Evolutionary conservation across 2,113 vertebrate genomes (phyloP), one percentile per base, ranked within the genome.

Genomic region (Calonectris borealis): DNA sequence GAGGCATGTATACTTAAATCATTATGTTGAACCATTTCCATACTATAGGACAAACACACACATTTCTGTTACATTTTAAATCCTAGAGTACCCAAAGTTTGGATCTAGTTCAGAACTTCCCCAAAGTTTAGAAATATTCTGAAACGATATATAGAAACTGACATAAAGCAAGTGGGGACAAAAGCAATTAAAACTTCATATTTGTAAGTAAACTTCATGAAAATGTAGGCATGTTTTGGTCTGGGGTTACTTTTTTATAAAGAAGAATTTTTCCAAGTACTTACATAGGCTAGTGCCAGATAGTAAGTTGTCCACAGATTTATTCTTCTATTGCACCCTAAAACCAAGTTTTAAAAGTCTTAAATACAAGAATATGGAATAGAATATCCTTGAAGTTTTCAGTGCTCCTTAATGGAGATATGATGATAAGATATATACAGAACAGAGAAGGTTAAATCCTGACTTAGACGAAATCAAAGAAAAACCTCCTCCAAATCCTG

Each of bases 51-150:
- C 42, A 87, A 94, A 89, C 71, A 84, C 46, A 87, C 9, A 79
- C 14, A 18, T 91, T 97, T 97, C 79, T 95, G 57, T 95, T 91
- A 86, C 49, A 62, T 60, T 88, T 88, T 51, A 78, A 82, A 60
- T 55, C 12, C 4, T 68, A 68, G 25, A 68, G 3, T 14, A 75
- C 27, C 9, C 25, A 85, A 91, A 6, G 11, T 14, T 40, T 64
- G 38, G 24, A 52, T 87, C 13, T 22, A 85, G 49, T n/a, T 91
- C 57, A 83, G 40, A 73, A 80, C 6, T 66, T 71, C 16, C 16
- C 3, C 32, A 40, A 83, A 76, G 49, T 46, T 62, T n/a, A 86
- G 62, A 83, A 83, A 73, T 85, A 69, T 85, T 83, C 42, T 62
- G 38, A 89, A 75, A 42, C 6, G 83, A 88, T 64, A 8, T 27